Conservation (phyloP, 2,888 invertebrate species). For the Beris morrisii region DNA sequence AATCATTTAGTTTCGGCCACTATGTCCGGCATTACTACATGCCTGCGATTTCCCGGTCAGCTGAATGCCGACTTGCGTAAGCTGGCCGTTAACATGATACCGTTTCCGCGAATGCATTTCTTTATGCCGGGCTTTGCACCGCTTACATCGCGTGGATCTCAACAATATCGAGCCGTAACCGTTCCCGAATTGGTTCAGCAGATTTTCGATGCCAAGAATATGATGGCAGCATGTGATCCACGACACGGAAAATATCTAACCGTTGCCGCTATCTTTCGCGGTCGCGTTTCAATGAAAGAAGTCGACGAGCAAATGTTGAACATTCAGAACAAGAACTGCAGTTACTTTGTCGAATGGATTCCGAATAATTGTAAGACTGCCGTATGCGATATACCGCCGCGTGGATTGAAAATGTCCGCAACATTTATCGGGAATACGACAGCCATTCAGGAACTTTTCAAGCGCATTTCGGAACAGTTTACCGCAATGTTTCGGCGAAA, state of each 20-base stretch:
- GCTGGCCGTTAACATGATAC: constrained; percentile 90
- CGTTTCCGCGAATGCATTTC: constrained; percentile 89
- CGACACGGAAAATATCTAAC: constrained; percentile 84
- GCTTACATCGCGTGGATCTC: constrained; percentile 80
- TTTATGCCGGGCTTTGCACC: constrained; percentile 93
- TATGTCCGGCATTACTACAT: constrained; percentile 79
- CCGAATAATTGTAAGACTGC: constrained; percentile 88
- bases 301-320: constrained; percentile 64
- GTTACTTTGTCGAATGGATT: constrained; percentile 65
- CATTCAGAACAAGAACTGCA: constrained; percentile 87
- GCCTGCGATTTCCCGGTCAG: constrained; percentile 85
- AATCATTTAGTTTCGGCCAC: constrained; percentile 82
- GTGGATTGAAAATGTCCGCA: constrained; percentile 86
- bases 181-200: constrained; percentile 84
- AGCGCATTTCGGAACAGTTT: constrained; percentile 83
- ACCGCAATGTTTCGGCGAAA: constrained; percentile 91
- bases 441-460: constrained; percentile 85
- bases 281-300: constrained; percentile 82
- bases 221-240: constrained; percentile 88
- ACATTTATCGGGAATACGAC: constrained; percentile 89
- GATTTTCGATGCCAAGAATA: constrained; percentile 51
- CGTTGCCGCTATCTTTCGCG: constrained; percentile 82
- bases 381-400: constrained; percentile 83
- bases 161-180: constrained; percentile 81
- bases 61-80: constrained; percentile 86